Percentiles rank a stretch among this genome's conserved stretches.
phyloP scores from a whole-genome alignment of 1,140 invertebrate genomes.

The Bombus vancouverensis region DNA sequence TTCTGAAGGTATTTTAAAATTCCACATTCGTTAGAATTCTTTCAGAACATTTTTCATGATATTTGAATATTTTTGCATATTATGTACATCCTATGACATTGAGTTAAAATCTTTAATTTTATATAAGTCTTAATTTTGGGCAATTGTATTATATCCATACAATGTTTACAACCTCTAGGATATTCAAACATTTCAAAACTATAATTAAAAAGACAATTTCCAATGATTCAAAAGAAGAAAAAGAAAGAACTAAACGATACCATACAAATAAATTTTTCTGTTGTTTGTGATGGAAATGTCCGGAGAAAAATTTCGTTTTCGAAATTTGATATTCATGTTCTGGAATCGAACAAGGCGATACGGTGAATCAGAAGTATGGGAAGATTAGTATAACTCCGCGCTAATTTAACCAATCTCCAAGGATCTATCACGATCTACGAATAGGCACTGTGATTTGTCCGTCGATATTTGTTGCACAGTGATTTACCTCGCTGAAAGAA shows the following conservation, averaged over 20 bases:
- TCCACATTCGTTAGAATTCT: no score
- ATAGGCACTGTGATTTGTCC: slow-evolving; percentile 4
- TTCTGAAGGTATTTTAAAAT: no score
- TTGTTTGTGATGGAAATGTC: background rate
- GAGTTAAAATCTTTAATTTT: no score
- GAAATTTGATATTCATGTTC: background rate
- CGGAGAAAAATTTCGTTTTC: no score
- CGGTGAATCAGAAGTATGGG: background rate
- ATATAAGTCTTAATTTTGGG: no score
- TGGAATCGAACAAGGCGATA: background rate
- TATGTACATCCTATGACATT: no score
- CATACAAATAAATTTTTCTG: no score
- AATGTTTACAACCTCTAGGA: no score
- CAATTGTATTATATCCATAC: no score
- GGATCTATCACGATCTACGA: slow-evolving; percentile 16
- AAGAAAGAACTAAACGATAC: background rate
- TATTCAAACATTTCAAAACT: background rate
- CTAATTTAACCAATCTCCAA: slow-evolving; percentile 23
- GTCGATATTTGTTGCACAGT: background rate
- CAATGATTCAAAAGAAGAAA: background rate
- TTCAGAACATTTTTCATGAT: no score
- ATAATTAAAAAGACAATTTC: background rate
- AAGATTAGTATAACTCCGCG: background rate
- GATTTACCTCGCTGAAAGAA: background rate
- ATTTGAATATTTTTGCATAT: no score